A percentile compares a stretch with the other conserved stretches of the same genome.
phyloP scores from a whole-genome alignment of 2,113 vertebrate species.

The Dasyornis broadbenti region DNA sequence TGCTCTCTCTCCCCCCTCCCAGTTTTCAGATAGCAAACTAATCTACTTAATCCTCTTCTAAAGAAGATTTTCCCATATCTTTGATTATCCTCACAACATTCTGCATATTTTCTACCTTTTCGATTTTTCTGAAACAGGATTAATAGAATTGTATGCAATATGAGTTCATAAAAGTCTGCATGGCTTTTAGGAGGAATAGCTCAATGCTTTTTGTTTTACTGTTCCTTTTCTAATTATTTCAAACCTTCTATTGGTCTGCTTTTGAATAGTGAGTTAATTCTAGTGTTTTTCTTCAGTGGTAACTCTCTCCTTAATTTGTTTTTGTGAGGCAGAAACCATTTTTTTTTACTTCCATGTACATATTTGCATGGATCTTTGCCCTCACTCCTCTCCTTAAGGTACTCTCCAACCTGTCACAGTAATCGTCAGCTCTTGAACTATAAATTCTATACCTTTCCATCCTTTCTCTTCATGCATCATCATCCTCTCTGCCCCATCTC shows the following conservation, averaged over 20 bases:
- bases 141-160: background rate
- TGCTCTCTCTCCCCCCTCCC: background rate
- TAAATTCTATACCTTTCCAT: background rate
- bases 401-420: background rate
- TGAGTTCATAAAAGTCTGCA: background rate
- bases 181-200: background rate
- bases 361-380: background rate
- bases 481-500: background rate
- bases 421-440: background rate
- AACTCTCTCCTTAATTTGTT: background rate
- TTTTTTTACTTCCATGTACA: background rate
- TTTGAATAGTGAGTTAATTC: background rate
- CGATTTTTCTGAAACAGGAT: background rate
- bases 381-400: background rate
- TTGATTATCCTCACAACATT: background rate
- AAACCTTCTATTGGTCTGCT: background rate
- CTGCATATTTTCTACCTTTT: background rate
- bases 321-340: background rate
- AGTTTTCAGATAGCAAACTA: background rate
- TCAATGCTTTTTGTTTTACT: background rate
- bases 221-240: background rate
- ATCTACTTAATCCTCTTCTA: slow-evolving; percentile 32
- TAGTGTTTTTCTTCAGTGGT: background rate
- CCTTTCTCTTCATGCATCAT: background rate
- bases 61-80: slow-evolving; percentile 19